These are phyloP conservation scores for Ecdyonurus torrentis DNA, from an alignment of 2,888 invertebrate species.

Conservation along the genomic window DNA sequence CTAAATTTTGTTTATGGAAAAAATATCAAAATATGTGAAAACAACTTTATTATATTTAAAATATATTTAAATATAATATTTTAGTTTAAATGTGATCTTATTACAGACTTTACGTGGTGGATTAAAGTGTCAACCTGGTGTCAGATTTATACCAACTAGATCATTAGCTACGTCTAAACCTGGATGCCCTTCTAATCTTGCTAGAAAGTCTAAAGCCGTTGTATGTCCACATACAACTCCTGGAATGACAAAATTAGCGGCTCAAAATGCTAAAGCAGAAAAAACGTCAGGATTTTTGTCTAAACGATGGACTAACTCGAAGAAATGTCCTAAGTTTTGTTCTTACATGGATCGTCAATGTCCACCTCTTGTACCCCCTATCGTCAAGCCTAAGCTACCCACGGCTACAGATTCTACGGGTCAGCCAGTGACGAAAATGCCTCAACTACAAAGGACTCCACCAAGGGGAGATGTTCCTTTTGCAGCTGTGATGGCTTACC, in stretches of 20 bases:
- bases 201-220: neutral
- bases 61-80: too few species aligned
- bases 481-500: neutral
- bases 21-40: too few species aligned
- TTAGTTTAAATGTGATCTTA: neutral
- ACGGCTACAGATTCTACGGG: neutral
- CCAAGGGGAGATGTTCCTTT: neutral
- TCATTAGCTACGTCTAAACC: neutral
- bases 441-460: neutral
- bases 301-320: neutral
- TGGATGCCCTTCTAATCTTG: neutral
- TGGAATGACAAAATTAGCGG: neutral
- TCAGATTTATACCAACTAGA: neutral
- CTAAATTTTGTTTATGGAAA: too few species aligned
- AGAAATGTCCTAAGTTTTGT: neutral
- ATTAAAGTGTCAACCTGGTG: neutral
- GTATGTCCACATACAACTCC: neutral
- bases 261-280: neutral
- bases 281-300: neutral
- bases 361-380: conserved; percentile 1
- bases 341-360: neutral
- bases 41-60: too few species aligned
- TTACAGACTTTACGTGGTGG: neutral
- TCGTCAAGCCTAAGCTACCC: neutral
- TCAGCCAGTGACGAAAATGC: neutral